Percentiles rank a stretch among this genome's conserved stretches.
Conservation (phyloP, 1,140 invertebrate genomes). For the Halesus radiatus region DNA sequence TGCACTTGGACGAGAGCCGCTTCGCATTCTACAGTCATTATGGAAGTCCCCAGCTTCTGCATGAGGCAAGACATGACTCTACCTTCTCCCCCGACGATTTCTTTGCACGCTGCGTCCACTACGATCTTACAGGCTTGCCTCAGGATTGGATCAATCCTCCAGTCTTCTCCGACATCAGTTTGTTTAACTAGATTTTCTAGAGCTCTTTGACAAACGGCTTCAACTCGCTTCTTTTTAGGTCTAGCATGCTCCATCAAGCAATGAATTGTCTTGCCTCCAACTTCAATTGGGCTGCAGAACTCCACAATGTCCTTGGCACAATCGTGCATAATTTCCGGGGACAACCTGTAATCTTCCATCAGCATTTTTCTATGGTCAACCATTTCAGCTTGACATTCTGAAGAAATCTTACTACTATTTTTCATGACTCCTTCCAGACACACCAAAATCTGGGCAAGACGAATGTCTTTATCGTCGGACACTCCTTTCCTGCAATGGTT, state of each 20-base stretch:
- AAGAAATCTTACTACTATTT: conserved; percentile 80
- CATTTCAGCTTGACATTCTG: conserved; percentile 90
- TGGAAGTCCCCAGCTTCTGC: conserved; percentile 87
- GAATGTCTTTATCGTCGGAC: conserved; percentile 85
- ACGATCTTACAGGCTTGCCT: conserved; percentile 87
- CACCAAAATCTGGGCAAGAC: conserved; percentile 91
- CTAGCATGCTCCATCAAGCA: conserved; percentile 95
- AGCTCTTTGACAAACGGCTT: conserved; percentile 78
- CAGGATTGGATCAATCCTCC: conserved; percentile 92
- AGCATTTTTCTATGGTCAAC: conserved; percentile 90
- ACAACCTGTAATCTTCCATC: conserved; percentile 93
- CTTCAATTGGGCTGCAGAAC: conserved; percentile 81
- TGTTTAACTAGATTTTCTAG: conserved; percentile 85
- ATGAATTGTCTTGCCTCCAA: conserved; percentile 92
- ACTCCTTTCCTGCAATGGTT: conserved; percentile 83
- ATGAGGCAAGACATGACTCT: conserved; percentile 94
- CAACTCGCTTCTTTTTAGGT: conserved; percentile 74
- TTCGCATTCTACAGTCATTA: conserved; percentile 93
- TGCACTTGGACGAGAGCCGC: conserved; percentile 94
- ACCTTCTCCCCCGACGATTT: conserved; percentile 77
- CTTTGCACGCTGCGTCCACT: conserved; percentile 80
- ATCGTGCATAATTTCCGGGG: conserved; percentile 90
- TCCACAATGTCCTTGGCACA: conserved; percentile 89
- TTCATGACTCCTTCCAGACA: conserved; percentile 91
- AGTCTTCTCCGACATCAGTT: conserved; percentile 89